Percentiles rank a stretch among this genome's conserved stretches.
These are phyloP conservation scores for Plectropomus leopardus DNA, from an alignment of 2,113 vertebrate genomes.

Conservation along the genomic window DNA sequence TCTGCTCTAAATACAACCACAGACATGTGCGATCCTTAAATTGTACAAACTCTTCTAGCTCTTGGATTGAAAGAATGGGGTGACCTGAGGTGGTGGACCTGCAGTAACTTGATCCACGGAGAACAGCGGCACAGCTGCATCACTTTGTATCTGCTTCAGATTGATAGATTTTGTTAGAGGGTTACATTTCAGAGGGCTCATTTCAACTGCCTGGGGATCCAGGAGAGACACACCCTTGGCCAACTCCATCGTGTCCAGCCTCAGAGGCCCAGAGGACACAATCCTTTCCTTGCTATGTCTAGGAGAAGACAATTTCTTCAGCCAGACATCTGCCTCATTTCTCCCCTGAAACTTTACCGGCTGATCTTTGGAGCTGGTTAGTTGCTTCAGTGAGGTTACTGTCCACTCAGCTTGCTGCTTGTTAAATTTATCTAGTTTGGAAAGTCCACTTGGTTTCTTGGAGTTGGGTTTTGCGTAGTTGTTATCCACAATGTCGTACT, in stretches of 20 bases:
- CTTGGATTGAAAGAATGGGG: conserved; percentile 22
- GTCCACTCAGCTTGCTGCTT: conserved; percentile 17
- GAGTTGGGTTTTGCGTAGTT: rapidly evolving
- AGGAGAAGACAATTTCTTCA: conserved; percentile 6
- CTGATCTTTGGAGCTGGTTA: conserved; percentile 10
- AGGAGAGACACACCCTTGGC: conserved; percentile 80
- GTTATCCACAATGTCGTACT: conserved; percentile 74
- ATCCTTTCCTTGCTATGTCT: not conserved
- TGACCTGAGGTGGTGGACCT: conserved; percentile 45
- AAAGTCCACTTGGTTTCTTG: conserved; percentile 16
- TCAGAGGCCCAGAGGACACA: conserved; percentile 41
- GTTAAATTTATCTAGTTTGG: conserved; percentile 23
- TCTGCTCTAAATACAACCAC: not conserved
- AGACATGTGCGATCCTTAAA: not conserved
- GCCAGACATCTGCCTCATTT: not conserved
- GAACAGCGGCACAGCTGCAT: conserved; percentile 31
- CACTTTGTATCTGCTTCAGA: conserved; percentile 41
- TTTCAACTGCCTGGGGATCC: conserved; percentile 1
- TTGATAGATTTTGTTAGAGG: conserved; percentile 15
- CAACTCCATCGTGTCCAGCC: conserved; percentile 69
- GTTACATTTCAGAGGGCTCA: not conserved
- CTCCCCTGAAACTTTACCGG: conserved; percentile 1
- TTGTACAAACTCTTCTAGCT: conserved; percentile 10
- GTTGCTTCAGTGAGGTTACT: not conserved
- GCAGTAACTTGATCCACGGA: conserved; percentile 48